Conservation (phyloP, 2,113 vertebrate genomes). For the Prinia subflava region DNA sequence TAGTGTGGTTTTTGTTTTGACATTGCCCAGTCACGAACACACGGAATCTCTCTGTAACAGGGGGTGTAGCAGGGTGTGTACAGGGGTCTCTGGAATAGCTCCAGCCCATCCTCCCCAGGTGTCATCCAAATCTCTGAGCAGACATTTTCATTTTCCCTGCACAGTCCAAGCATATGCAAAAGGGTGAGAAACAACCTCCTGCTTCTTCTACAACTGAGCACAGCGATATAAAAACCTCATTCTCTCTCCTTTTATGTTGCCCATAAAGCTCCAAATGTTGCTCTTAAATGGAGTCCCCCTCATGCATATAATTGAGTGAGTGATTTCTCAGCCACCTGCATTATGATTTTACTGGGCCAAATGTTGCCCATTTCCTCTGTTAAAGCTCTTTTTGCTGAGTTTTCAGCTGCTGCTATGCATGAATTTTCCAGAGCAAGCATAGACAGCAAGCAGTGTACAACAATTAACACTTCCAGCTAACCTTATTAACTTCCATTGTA, state of each 20-base stretch:
- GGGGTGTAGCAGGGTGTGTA: not conserved
- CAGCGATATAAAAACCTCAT: conserved; percentile 27
- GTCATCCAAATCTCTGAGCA: not conserved
- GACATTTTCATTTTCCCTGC: not conserved
- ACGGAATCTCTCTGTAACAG: not conserved
- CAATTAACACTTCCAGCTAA: not conserved
- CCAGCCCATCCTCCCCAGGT: not conserved
- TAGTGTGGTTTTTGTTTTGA: not conserved
- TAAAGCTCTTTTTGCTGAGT: conserved; percentile 7
- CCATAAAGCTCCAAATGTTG: conserved; percentile 61
- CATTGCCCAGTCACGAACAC: not conserved
- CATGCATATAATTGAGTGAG: conserved; percentile 55
- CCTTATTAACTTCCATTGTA: not conserved
- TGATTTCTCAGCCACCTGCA: conserved; percentile 59
- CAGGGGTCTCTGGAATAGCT: not conserved
- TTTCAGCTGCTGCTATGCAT: conserved; percentile 29
- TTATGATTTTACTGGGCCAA: conserved; percentile 50
- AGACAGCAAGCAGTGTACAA: not conserved
- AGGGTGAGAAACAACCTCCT: conserved; percentile 25
- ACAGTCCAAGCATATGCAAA: conserved; percentile 45
- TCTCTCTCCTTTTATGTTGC: conserved; percentile 53
- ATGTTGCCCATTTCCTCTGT: not conserved
- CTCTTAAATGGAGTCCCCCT: conserved; percentile 54
- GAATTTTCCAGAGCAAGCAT: not conserved
- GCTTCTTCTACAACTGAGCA: not conserved